Conservation (phyloP, 2,797 vertebrate genomes). For the Hemibagrus guttatus region DNA sequence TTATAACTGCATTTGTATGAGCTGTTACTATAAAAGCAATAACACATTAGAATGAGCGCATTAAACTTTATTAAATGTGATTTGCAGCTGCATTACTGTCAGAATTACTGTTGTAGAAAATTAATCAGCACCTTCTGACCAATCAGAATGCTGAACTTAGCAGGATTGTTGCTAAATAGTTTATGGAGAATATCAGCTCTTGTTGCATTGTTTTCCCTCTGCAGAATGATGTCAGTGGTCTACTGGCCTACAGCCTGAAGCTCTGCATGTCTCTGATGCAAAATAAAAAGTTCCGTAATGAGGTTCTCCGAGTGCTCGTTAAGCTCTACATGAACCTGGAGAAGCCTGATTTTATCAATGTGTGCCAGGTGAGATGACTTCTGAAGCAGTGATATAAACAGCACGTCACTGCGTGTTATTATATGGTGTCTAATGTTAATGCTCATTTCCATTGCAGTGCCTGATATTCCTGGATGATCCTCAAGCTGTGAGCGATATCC, state of each 20-base stretch:
- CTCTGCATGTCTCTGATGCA: conserved; percentile 99
- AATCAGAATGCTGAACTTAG: not conserved
- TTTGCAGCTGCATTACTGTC: not conserved
- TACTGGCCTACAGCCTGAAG: conserved; percentile 96
- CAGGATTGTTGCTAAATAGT: too few species aligned
- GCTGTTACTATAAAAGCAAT: too few species aligned
- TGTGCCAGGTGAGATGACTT: conserved; percentile 86
- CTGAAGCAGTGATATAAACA: not conserved
- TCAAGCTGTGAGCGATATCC: conserved; percentile 96
- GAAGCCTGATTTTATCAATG: conserved; percentile 98
- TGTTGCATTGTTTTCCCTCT: conserved; percentile 46
- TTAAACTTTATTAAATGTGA: not conserved
- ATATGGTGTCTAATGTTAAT: not conserved
- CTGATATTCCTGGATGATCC: conserved; percentile 98
- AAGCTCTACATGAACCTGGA: conserved; percentile 99
- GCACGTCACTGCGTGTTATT: not conserved
- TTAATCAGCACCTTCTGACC: not conserved
- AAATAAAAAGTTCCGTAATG: conserved; percentile 97
- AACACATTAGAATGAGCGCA: not conserved
- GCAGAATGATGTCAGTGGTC: conserved; percentile 93
- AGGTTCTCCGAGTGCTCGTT: conserved; percentile 93
- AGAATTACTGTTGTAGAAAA: not conserved
- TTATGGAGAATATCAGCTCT: not conserved
- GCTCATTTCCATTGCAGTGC: conserved; percentile 75
- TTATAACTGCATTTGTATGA: too few species aligned